These are phyloP conservation scores for Neostethus bicornis DNA, from an alignment of 2,797 vertebrate species.

Conservation along the genomic window DNA sequence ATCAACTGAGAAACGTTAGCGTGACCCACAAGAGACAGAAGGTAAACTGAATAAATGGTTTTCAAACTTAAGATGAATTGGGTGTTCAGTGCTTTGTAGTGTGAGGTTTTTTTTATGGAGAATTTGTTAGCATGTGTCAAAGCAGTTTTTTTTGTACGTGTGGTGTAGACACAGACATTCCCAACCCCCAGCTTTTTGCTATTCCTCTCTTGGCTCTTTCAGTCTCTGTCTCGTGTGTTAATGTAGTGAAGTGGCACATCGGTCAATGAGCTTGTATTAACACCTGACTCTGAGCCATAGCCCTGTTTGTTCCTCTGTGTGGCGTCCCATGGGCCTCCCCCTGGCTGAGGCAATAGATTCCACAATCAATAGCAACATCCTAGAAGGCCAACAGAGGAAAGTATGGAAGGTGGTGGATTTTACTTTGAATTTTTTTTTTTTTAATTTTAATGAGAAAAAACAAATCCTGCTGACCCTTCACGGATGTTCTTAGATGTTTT, in stretches of 20 bases:
- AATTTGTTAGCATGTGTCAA: constrained; percentile 18
- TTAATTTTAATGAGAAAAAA: constrained; percentile 5
- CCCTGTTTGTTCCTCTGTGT: constrained; percentile 72
- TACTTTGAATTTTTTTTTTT: constrained; percentile 31
- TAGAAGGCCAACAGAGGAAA: constrained; percentile 48
- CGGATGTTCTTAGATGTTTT: constrained; percentile 20
- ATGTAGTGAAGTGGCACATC: constrained; percentile 77
- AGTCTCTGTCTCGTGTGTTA: constrained; percentile 66
- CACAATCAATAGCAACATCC: constrained; percentile 76
- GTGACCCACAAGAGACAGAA: constrained; percentile 14
- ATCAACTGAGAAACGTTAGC: constrained; percentile 8
- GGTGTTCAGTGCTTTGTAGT: constrained; percentile 5
- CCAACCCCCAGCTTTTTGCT: constrained; percentile 24
- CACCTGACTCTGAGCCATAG: constrained; percentile 75
- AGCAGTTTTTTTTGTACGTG: constrained; percentile 32
- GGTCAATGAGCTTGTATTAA: constrained; percentile 83
- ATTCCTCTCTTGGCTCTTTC: constrained; percentile 41
- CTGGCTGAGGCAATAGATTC: constrained; percentile 69
- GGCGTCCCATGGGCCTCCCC: constrained; percentile 67
- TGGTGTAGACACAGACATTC: constrained; percentile 33
- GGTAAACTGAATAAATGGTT: constrained; percentile 17
- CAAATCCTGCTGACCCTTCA: constrained; percentile 9
- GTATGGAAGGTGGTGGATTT: constrained; percentile 10
- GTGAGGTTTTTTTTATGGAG: constrained; percentile 2
- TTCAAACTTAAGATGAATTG: constrained; percentile 31